Percentiles rank a stretch among this genome's conserved stretches.
Evolutionary conservation across 2,888 invertebrate species (phyloP).

Genomic region (Dynastes grantii): DNA sequence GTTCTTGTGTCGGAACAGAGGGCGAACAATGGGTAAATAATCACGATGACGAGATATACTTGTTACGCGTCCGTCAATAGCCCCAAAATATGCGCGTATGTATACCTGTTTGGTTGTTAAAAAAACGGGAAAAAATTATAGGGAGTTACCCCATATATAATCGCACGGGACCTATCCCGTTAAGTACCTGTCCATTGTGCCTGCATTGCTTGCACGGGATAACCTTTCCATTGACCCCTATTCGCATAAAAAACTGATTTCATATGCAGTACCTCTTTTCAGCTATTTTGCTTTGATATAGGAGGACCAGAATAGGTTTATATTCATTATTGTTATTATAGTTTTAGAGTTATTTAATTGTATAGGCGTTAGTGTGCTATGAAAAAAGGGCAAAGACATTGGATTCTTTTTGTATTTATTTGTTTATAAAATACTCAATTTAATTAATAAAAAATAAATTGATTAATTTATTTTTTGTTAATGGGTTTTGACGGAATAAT

Average conservation of each 20-base stretch:
- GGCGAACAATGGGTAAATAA: constrained; percentile 25
- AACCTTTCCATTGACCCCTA: constrained; percentile 47
- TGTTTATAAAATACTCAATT: too few relatives aligned
- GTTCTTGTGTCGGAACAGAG: constrained; percentile 14
- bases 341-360: too few relatives aligned
- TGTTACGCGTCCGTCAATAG: constrained; percentile 57
- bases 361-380: too few relatives aligned
- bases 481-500: too few relatives aligned
- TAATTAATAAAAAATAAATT: too few relatives aligned
- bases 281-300: constrained; percentile 33
- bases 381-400: too few relatives aligned
- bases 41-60: constrained; percentile 49
- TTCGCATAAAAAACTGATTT: constrained; percentile 41
- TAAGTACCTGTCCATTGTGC: constrained; percentile 63
- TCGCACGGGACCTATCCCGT: constrained; percentile 60
- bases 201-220: constrained; percentile 57
- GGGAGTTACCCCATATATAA: constrained; percentile 54
- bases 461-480: too few relatives aligned
- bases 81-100: constrained; percentile 39
- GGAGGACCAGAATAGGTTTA: neutral
- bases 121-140: constrained; percentile 62
- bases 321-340: too few relatives aligned
- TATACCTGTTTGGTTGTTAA: constrained; percentile 61
- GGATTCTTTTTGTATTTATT: too few relatives aligned
- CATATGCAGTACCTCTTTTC: constrained; percentile 16